Evolutionary conservation across 2,113 vertebrate species (phyloP).

Genomic region (Desmodus rotundus): DNA sequence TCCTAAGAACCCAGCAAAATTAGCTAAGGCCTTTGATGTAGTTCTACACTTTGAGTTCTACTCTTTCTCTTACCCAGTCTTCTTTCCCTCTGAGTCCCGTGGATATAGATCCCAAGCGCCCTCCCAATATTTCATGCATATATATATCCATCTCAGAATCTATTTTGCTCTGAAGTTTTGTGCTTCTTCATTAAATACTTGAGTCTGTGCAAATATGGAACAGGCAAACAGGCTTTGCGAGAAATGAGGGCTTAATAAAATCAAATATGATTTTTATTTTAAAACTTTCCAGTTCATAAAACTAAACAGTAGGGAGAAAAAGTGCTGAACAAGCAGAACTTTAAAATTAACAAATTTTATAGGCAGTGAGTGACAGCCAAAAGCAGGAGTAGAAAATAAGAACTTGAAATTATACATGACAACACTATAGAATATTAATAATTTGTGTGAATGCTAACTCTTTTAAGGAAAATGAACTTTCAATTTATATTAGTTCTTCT

Average conservation of each 20-base stretch:
- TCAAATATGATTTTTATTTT: slow-evolving; percentile 34
- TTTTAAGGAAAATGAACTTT: neutral
- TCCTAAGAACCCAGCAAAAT: neutral
- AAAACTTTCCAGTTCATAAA: slow-evolving; percentile 23
- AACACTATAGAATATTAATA: neutral
- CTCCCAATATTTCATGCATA: neutral
- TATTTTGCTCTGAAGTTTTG: neutral
- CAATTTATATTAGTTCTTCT: neutral
- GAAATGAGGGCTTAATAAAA: slow-evolving; percentile 25
- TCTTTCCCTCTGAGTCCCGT: neutral
- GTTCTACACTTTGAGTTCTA: neutral
- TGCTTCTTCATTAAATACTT: slow-evolving; percentile 7
- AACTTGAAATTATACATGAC: neutral
- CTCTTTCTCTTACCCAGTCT: neutral
- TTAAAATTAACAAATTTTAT: slow-evolving; percentile 16
- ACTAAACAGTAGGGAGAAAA: neutral
- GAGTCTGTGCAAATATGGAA: neutral
- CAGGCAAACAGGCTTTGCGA: neutral
- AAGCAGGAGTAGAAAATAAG: neutral
- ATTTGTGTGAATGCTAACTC: neutral
- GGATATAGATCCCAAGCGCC: neutral
- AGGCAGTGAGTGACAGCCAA: neutral
- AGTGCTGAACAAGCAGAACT: neutral
- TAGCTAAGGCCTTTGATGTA: neutral
- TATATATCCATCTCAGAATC: neutral